Base-by-base conservation (phyloP, 1,140 invertebrate species). In the Solenopsis fugax region DNA sequence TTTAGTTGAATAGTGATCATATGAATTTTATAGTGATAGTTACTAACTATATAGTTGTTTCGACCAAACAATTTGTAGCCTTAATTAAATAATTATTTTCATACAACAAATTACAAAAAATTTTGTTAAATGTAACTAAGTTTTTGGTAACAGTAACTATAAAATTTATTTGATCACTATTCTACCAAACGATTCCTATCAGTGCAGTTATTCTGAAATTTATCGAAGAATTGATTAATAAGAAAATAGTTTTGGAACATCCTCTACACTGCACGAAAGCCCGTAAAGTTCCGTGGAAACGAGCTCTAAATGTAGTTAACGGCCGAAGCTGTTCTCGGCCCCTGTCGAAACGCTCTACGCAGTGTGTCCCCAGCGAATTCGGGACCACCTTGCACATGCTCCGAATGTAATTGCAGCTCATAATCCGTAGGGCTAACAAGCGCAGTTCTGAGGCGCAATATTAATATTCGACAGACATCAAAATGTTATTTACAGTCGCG, bases 341-440 rank as follows among this genome's bases (percentile, higher is more conserved):
- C 69, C 71, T 29, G 67, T 58, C 50, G 80, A 60, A 82, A 82
- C 67, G 37, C 37, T 18, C 80, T 73, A 52, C 56, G 29, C 41
- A 73, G 80, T 58, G 41, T 52, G 48, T 50, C 69, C 69, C 80
- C 18, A 37, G 41, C 18, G 41, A 73, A 75, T 84, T 75, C 52
- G 80, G 80, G 54, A 60, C 54, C 80, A 84, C 67, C 69, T 84
- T 84, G 56, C 80, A 48, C 67, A 48, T 54, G 37, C 41, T 56
- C 67, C 64, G 64, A 52, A 60, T 71, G 80, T 84, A 84, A 84
- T 84, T 73, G 80, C 80, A 84, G 69, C 58, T 84, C 80, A 84
- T 73, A 84, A 84, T 84, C 80, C 80, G 80, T 75, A 84, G 69
- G 69, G 29, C 80, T 84, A 84, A 84, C 69, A 71, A 73, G 80